Base-by-base conservation (phyloP, 2,888 invertebrate species). In the Scrobipalpa costella region DNA sequence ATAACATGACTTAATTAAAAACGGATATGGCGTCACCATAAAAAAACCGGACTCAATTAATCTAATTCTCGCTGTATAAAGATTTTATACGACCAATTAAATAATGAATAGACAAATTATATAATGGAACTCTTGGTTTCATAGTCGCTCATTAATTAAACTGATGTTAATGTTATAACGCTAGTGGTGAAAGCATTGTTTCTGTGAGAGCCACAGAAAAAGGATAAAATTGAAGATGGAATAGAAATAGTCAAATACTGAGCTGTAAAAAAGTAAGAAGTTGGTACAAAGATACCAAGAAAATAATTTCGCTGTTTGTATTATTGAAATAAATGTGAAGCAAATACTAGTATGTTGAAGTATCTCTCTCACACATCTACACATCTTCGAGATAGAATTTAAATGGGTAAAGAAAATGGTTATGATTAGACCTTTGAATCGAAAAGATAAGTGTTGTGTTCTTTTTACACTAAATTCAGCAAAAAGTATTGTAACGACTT, bases 171-270 rank as follows among this genome's bases (percentile, higher is more conserved):
- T 77, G 79, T 80, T 81, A 74, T 67, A 67, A 63, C 65, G 73
- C 34, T 71, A 69, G 73, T 74, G 80, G 87, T 84, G 87, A 88
- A 88, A 88, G 87, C 84, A 83, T 87, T 87, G 86, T 86, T 78
- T 81, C 67, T 68, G 70, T 64, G 73, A 9, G 27, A 8, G 1
- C 8, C 33, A 55, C 55, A 55, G 55, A 55, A 55, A 34, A 34
- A 6, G 2, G 15, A 34, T 33, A 21, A 27, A 21, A 21, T 27
- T 52, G 7, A 2, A n/a, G n/a, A 34, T 55, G n/a, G 55, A 55
- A 55, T 1, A 34, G 34, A 33, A 27, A 9, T n/a, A 6, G 21
- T 9, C 7, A 11, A 21, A 2, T 13, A 21, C 13, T 11, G n/a
- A n/a, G 13, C 21, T 27, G 8, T 27, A 11, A 52, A 52, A 27